Evolutionary conservation across 64 coral and sea anemone genomes (phyloP).

Genomic region (Dendrophyllia cribrosa): DNA sequence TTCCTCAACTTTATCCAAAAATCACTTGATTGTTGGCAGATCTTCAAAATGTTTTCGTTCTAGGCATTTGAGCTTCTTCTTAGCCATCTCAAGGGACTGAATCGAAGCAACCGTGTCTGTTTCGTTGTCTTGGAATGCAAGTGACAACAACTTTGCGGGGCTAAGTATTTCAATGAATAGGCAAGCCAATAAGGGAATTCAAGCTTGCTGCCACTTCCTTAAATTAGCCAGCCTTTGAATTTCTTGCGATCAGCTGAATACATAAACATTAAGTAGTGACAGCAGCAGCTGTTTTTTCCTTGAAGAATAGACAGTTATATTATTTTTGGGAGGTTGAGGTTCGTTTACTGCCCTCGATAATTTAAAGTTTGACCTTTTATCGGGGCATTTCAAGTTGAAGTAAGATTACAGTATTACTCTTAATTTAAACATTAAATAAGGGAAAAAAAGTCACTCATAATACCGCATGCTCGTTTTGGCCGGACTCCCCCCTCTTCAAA

Average conservation of each 20-base stretch:
- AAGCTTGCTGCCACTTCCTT: slow-evolving; percentile 61
- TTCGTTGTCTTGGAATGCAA: slow-evolving; percentile 56
- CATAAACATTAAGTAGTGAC: background rate
- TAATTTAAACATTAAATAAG: no score
- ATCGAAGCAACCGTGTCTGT: slow-evolving; percentile 60
- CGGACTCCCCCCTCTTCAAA: slow-evolving; percentile 76
- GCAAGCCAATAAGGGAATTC: slow-evolving; percentile 36
- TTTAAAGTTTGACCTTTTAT: no score
- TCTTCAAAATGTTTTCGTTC: slow-evolving; percentile 46
- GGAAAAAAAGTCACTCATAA: background rate
- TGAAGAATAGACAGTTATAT: no score
- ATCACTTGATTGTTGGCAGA: slow-evolving; percentile 53
- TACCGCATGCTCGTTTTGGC: slow-evolving; percentile 4
- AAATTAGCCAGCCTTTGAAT: slow-evolving; percentile 61
- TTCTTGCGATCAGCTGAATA: slow-evolving; percentile 56
- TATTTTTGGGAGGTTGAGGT: no score
- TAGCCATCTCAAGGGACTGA: slow-evolving; percentile 50
- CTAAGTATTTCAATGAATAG: slow-evolving; percentile 37
- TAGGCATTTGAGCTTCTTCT: slow-evolving; percentile 63
- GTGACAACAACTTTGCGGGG: slow-evolving; percentile 57
- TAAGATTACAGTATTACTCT: background rate
- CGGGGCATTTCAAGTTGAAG: no score
- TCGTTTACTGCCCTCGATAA: no score
- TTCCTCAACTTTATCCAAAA: slow-evolving; percentile 57
- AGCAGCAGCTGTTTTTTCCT: no score